Evolutionary conservation across 2,113 vertebrate species (phyloP).

Genomic region (Setophaga coronata): DNA sequence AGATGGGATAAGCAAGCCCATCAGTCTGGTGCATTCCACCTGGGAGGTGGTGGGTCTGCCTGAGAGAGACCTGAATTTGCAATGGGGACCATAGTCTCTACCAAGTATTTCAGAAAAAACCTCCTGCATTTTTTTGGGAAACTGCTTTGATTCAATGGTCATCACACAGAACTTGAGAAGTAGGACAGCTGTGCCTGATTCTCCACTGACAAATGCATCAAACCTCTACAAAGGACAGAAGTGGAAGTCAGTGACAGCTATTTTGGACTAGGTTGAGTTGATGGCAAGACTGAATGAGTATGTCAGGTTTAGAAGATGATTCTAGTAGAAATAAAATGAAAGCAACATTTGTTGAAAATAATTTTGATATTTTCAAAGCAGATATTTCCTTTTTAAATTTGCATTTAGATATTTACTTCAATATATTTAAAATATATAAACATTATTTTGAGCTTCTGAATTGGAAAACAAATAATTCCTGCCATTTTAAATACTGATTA

Average conservation of each 20-base stretch:
- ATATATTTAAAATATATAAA: neutral
- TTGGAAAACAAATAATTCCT: neutral
- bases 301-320: neutral
- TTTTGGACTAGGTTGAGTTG: neutral
- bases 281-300: fast-evolving
- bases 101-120: neutral
- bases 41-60: neutral
- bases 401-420: neutral
- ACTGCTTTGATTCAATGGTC: neutral
- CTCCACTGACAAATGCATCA: neutral
- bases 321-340: neutral
- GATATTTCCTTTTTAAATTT: neutral
- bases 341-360: neutral
- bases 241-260: neutral
- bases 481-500: neutral
- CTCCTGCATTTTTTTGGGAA: neutral
- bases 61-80: neutral
- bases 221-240: neutral
- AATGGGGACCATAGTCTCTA: neutral
- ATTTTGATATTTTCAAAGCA: neutral
- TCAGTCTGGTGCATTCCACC: neutral
- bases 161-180: neutral
- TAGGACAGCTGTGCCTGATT: neutral
- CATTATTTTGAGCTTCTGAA: neutral
- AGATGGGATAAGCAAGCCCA: neutral